Base-by-base conservation (phyloP, 2,113 vertebrate genomes). In the Apaloderma vittatum region DNA sequence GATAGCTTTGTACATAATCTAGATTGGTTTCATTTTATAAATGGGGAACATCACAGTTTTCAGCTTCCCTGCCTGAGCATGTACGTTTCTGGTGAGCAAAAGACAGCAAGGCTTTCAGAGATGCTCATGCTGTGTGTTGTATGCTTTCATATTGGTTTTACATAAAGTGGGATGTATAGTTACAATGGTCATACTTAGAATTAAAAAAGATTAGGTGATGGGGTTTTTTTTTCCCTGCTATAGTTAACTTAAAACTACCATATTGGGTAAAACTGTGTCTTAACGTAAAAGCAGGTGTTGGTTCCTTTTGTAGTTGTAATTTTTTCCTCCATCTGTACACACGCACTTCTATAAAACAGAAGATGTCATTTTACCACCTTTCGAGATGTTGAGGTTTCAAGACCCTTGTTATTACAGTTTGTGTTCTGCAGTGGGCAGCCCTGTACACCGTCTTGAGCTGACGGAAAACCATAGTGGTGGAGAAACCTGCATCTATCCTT, bases 281-380 rank as follows among this genome's bases (percentile, higher is more conserved):
- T 93, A 83, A 26, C 73, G 70, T 94, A 81, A 92, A 95, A 83
- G 48, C 37, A 88, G 59, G 3, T 62, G 27, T 62, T 73, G 12
- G 21, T 49, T 90, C 49, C 36, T 71, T 55, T 78, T 91, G 40
- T 58, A 12, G 5, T 34, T 52, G 5, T 27, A 20, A 3, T n/a
- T 62, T 82, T 58, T 10, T 7, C 12, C 2, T 72, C 32, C 8
- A 14, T 86, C 49, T 86, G 32, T 68, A 90, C 32, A 55, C 27
- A 9, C 67, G 18, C 82, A 26, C 32, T 48, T 81, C 22, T 91
- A 0, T 81, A 67, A 88, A 93, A 83, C 22, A 46, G 58, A 82
- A 76, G 29, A 43, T 74, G 15, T 5, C 18, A 5, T 89, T 91
- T 55, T 84, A 15, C 24, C 9, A 1, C 32, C 15, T 48, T 86